Percentiles rank a stretch among this genome's conserved stretches.
Conservation (phyloP, 2,113 vertebrate species). For the Rynchops niger region DNA sequence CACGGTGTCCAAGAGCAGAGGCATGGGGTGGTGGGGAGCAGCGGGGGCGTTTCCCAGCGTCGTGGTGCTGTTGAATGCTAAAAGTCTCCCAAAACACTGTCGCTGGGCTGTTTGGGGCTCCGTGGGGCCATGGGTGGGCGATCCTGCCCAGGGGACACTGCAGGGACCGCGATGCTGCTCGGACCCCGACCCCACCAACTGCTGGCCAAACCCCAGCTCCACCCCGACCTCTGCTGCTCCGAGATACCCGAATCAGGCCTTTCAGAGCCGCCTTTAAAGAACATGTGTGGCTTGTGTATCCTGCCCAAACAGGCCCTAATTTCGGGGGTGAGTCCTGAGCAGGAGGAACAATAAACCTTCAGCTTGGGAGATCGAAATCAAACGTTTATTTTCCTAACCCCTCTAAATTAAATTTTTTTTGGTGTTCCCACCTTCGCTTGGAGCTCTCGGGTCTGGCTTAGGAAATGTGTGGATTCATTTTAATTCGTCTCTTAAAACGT, state of each 20-base stretch:
- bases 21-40: not conserved
- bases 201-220: fast-evolving
- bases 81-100: fast-evolving
- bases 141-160: not conserved
- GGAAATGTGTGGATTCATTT: not conserved
- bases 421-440: not conserved
- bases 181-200: not conserved
- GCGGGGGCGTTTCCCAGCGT: fast-evolving
- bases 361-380: not conserved
- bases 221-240: fast-evolving
- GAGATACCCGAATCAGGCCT: fast-evolving
- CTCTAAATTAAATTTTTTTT: not conserved
- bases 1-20: fast-evolving
- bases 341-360: not conserved
- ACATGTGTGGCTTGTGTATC: fast-evolving
- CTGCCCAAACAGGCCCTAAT: constrained; percentile 33
- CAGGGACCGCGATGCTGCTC: not conserved
- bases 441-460: not conserved
- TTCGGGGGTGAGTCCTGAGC: not conserved
- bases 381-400: not conserved
- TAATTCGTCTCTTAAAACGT: not conserved
- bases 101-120: not conserved
- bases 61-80: fast-evolving
- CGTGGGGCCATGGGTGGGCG: fast-evolving
- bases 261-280: not conserved